Base-by-base conservation (phyloP, 2,797 vertebrate genomes). In the Sebastes taczanowskii region DNA sequence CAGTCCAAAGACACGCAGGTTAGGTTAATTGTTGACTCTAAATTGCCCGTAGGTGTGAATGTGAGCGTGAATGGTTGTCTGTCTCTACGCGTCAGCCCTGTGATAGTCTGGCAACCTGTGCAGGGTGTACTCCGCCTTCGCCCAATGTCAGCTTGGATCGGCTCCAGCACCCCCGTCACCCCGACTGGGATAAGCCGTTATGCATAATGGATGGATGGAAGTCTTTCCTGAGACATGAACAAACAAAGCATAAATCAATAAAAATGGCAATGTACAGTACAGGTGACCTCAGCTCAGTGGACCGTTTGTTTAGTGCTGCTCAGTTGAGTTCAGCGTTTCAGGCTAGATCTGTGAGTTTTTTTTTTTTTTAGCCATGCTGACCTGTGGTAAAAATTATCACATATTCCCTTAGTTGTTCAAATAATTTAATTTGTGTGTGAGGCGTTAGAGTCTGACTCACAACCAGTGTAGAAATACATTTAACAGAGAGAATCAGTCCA, bases 301-400 rank as follows among this genome's bases (percentile, higher is more conserved):
- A 59, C 25, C 42, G 52, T 87, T 78, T 81, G 49, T 79, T 82
- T 65, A 70, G 63, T 46, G 27, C 67, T 62, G 78, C 66, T 80
- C 60, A 13, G 53, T 18, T 69, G 38, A 74, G 32, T 66, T 75
- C 20, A 80, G 49, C 46, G 52, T 53, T 68, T 65, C 23, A 62
- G 53, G 70, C 25, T 25, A 2, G 56, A 35, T 29, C 34, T 71
- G 4, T 27, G 25, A 49, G 13, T 4, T 1, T 27, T 1, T 42
- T 22, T 42, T 22, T 13, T 56, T 67, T n/a, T 29, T 30, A 60
- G 25, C 14, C 11, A 20, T 11, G 18, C 22, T 20, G 52, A 22
- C 32, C 9, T 4, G 4, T 53, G 5, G 10, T 23, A 62, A 60
- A 10, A 60, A 27, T 2, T 0, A 32, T 34, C 8, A 38, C 29